Evolutionary conservation across 1,140 invertebrate genomes (phyloP), one percentile per base, ranked within the genome.

Genomic region (Procambarus virginalis): DNA sequence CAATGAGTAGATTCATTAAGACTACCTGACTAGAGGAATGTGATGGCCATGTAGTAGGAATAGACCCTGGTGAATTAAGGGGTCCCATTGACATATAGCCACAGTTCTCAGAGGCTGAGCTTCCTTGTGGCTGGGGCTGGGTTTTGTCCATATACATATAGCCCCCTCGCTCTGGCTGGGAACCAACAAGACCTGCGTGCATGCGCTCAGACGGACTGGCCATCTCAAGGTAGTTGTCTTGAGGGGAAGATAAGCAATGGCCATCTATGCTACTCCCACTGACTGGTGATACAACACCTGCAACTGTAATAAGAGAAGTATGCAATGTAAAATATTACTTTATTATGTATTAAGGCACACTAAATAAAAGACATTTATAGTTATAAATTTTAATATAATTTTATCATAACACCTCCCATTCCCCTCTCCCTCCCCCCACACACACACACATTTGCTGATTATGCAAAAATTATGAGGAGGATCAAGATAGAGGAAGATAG

Each of bases 21-120:
- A 75, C n/a, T 77, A 89, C 88, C 88, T 89, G 88, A 89, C 88
- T 84, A 89, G 80, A 89, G 46, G 75, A 51, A 70, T 89, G 76
- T 78, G 88, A 68, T 45, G 73, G 88, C 88, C 88, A 89, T 70
- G 81, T 17, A 45, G 88, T 81, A 51, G 64, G 75, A 55, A 68
- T n/a, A 34, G 81, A 84, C 45, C 81, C 88, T 68, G 88, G 88
- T 12, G 88, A 89, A 77, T 84, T 89, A 49, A 89, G 75, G 5
- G 88, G 88, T 22, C 68, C 80, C 88, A 89, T 89, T 48, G 81
- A 34, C 80, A 89, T 17, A 45, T 89, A 89, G 3, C 88, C 88
- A 51, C 45, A 89, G 22, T 17, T 89, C 49, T 89, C 88, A 45
- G 81, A 48, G 20, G 77, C 78, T 73, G 60, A 68, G 60, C 48